phyloP scores from a whole-genome alignment of 2,113 vertebrate species.

The Prunella fulvescens region DNA sequence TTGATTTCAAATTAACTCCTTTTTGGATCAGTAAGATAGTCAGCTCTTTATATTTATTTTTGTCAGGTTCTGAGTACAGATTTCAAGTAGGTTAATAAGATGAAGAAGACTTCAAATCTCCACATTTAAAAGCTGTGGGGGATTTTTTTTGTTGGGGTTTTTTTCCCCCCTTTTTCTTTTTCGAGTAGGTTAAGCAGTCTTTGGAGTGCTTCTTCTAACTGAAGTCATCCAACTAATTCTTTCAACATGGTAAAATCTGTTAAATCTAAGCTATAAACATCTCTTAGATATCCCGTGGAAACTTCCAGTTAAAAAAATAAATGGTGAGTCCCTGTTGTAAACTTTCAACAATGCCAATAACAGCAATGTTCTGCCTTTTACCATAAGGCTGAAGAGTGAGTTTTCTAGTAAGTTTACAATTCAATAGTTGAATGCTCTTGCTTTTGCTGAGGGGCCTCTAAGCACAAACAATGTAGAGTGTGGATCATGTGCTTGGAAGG shows the following conservation, averaged over 20 bases:
- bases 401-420: background rate
- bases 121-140: background rate
- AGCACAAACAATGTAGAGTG: background rate
- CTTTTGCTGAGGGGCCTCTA: background rate
- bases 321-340: background rate
- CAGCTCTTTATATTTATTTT: background rate
- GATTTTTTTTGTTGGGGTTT: fast-evolving
- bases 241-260: background rate
- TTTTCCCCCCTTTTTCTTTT: fast-evolving
- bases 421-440: background rate
- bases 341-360: background rate
- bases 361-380: background rate
- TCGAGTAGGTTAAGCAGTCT: background rate
- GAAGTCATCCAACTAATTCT: background rate
- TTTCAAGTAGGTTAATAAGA: background rate
- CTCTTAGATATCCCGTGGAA: background rate
- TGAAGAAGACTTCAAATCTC: background rate
- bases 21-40: background rate
- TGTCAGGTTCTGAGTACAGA: background rate
- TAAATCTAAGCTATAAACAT: background rate
- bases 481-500: background rate
- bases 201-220: background rate
- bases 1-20: background rate
- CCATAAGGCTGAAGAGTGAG: background rate
- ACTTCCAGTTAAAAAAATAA: conserved; percentile 1